A percentile compares a stretch with the other conserved stretches of the same genome.
Conservation (phyloP, 2,888 invertebrate species). For the Lymantria monacha region DNA sequence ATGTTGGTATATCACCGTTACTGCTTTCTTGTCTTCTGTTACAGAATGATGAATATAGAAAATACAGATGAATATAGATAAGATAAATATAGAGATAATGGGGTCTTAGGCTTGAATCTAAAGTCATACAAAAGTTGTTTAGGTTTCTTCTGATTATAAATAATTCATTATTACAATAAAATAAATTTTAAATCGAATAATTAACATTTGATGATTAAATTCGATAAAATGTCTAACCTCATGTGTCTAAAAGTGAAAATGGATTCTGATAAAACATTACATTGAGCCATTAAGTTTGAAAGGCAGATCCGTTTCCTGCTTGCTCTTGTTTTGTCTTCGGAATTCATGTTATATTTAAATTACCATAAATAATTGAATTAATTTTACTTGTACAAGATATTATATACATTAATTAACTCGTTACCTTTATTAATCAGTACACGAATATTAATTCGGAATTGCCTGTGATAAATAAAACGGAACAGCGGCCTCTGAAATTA, state of each 20-base stretch:
- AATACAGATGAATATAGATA: too few species aligned
- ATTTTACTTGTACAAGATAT: background rate
- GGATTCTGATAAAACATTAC: slow-evolving; percentile 4
- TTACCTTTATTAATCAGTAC: slow-evolving; percentile 6
- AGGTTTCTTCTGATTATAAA: too few species aligned
- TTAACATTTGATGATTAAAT: background rate
- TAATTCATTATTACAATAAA: too few species aligned
- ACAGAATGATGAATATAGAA: too few species aligned
- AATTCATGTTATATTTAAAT: slow-evolving; percentile 14
- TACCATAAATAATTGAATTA: slow-evolving; percentile 9
- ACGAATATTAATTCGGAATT: background rate
- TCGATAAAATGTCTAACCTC: background rate
- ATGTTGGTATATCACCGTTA: too few species aligned
- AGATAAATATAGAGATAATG: too few species aligned
- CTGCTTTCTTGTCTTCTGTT: too few species aligned
- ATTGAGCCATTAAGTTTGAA: slow-evolving; percentile 14
- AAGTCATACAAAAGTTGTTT: too few species aligned
- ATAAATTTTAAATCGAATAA: too few species aligned
- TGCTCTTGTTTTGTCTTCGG: slow-evolving; percentile 17
- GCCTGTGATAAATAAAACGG: background rate
- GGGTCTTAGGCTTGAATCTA: too few species aligned
- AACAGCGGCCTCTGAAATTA: background rate
- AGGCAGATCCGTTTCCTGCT: slow-evolving; percentile 31
- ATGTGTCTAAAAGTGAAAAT: slow-evolving; percentile 16
- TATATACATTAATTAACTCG: slow-evolving; percentile 7